These are phyloP conservation scores for Sciurus niger DNA, from an alignment of 2,113 vertebrate genomes.

Conservation along the genomic window DNA sequence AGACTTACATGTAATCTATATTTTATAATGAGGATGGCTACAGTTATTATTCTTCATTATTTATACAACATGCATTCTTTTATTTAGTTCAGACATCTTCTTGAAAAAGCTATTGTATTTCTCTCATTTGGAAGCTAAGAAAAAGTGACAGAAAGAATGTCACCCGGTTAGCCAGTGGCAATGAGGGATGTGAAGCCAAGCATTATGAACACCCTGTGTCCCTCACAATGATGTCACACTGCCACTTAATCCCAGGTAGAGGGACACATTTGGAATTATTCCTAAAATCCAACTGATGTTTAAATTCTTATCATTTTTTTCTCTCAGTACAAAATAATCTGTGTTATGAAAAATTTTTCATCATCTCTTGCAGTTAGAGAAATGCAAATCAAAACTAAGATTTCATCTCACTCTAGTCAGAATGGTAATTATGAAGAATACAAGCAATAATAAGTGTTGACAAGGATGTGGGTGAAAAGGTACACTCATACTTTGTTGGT, in stretches of 20 bases:
- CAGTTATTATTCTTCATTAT: not conserved
- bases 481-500: no score
- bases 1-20: not conserved
- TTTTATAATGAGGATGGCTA: not conserved
- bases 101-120: not conserved
- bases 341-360: no score
- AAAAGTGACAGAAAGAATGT: not conserved
- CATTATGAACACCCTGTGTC: not conserved
- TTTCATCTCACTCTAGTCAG: no score
- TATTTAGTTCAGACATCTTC: not conserved
- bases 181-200: not conserved
- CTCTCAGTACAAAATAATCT: not conserved
- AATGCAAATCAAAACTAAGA: no score
- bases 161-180: not conserved
- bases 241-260: not conserved
- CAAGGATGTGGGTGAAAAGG: no score
- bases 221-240: not conserved
- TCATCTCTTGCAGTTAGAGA: no score
- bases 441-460: no score
- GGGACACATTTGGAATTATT: not conserved
- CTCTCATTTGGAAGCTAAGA: not conserved
- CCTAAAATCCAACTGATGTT: not conserved
- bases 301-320: constrained; percentile 16
- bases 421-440: no score
- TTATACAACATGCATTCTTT: not conserved